A percentile compares a stretch with the other conserved stretches of the same genome.
Evolutionary conservation across 1,140 invertebrate genomes (phyloP).

Genomic region (Drosophila carrolli): DNA sequence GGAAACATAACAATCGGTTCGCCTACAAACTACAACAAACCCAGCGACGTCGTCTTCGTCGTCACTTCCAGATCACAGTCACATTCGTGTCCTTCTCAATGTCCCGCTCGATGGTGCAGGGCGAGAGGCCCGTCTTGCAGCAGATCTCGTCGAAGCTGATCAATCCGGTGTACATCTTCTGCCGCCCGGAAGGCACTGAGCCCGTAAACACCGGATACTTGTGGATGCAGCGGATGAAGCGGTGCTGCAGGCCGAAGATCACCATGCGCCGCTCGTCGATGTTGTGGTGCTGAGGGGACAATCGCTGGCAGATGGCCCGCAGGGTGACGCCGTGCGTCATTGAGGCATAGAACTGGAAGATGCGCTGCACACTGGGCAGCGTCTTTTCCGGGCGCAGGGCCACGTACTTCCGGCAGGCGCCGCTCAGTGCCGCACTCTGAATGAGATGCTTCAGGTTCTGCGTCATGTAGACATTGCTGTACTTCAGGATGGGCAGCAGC

Average conservation of each 20-base stretch:
- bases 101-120: conserved; percentile 92
- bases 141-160: conserved; percentile 96
- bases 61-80: conserved; percentile 93
- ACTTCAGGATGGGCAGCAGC: conserved; percentile 96
- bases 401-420: conserved; percentile 90
- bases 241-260: conserved; percentile 95
- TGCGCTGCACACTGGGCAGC: conserved; percentile 89
- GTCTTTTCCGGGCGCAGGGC: conserved; percentile 85
- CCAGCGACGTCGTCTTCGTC: background rate
- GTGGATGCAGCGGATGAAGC: conserved; percentile 93
- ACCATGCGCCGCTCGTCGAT: conserved; percentile 95
- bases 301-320: conserved; percentile 92
- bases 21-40: conserved; percentile 38
- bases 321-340: conserved; percentile 95
- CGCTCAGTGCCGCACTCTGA: conserved; percentile 89
- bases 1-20: conserved; percentile 42
- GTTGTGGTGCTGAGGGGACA: conserved; percentile 81
- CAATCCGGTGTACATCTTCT: conserved; percentile 91
- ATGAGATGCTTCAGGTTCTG: conserved; percentile 91
- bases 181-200: conserved; percentile 85
- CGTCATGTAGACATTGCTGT: conserved; percentile 97
- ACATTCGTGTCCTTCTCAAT: conserved; percentile 94
- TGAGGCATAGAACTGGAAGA: conserved; percentile 92
- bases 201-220: conserved; percentile 88
- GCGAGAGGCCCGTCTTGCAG: conserved; percentile 92